Percentiles rank a stretch among this genome's conserved stretches.
phyloP scores from a whole-genome alignment of 2,888 invertebrate genomes.

The Rhopalosiphum nymphaeae region DNA sequence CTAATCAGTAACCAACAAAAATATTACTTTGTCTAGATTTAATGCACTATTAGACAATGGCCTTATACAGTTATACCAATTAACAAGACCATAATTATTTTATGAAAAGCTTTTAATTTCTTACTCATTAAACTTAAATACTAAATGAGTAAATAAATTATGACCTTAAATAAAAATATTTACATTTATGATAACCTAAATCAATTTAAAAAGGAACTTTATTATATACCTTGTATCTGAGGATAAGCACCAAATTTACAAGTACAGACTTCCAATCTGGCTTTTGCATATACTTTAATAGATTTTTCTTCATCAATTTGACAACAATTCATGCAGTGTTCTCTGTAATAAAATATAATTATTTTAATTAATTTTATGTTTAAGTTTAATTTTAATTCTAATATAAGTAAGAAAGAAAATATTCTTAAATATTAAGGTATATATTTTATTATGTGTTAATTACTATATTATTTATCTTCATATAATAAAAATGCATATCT shows the following conservation, averaged over 20 bases:
- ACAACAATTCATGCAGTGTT: slow-evolving; percentile 85
- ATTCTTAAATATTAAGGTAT: not conserved
- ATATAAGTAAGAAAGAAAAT: not conserved
- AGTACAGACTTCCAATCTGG: slow-evolving; percentile 95
- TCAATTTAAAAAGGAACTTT: not conserved
- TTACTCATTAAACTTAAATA: not conserved
- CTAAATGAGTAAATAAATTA: not conserved
- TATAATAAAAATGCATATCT: not conserved
- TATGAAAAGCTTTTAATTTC: not conserved
- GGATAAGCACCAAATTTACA: slow-evolving; percentile 99
- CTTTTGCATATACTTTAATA: slow-evolving; percentile 86
- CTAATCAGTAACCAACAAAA: not conserved
- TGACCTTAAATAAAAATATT: slow-evolving; percentile 13
- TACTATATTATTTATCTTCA: not conserved
- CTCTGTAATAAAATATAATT: slow-evolving; percentile 70
- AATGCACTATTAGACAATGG: not conserved
- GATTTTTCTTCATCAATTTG: slow-evolving; percentile 78
- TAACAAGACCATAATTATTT: not conserved
- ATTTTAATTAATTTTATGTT: slow-evolving; percentile 13
- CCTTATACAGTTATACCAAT: not conserved
- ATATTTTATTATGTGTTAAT: not conserved
- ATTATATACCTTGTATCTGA: slow-evolving; percentile 84
- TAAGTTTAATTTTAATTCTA: not conserved
- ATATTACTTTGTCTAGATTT: not conserved
- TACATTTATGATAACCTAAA: not conserved